Percentiles rank a stretch among this genome's conserved stretches.
Conservation (phyloP, 2,113 vertebrate genomes). For the Bubo blakistoni region DNA sequence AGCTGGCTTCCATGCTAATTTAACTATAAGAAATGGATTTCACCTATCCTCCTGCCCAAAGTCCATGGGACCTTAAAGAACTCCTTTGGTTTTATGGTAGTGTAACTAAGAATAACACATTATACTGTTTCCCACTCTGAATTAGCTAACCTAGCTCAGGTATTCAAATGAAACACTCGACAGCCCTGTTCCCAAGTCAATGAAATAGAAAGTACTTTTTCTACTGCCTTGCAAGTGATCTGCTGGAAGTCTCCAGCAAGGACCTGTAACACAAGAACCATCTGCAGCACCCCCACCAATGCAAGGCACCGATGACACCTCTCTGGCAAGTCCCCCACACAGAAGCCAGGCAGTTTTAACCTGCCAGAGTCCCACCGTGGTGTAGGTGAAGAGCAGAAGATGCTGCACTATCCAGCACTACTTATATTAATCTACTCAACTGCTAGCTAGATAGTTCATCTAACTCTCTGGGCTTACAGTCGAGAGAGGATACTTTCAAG, state of each 20-base stretch:
- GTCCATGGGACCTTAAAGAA: not conserved
- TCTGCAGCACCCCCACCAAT: not conserved
- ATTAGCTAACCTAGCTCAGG: not conserved
- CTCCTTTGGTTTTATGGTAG: not conserved
- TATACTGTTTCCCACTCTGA: not conserved
- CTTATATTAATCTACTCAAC: not conserved
- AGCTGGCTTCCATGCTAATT: not conserved
- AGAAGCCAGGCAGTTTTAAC: not conserved
- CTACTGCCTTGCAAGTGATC: not conserved
- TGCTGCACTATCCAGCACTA: not conserved
- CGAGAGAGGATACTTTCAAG: not conserved
- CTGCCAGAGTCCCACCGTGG: not conserved
- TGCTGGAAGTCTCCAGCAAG: not conserved
- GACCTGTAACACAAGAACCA: not conserved
- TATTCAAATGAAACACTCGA: not conserved
- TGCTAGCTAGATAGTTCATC: not conserved
- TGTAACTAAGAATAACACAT: not conserved
- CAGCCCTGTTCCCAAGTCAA: not conserved
- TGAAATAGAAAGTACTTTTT: not conserved
- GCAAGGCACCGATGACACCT: not conserved
- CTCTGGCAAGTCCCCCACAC: not conserved
- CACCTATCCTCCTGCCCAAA: not conserved
- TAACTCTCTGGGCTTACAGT: not conserved
- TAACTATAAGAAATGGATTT: not conserved
- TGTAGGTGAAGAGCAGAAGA: not conserved